Evolutionary conservation across 1,140 invertebrate species (phyloP).

Genomic region (Psix sp.): DNA sequence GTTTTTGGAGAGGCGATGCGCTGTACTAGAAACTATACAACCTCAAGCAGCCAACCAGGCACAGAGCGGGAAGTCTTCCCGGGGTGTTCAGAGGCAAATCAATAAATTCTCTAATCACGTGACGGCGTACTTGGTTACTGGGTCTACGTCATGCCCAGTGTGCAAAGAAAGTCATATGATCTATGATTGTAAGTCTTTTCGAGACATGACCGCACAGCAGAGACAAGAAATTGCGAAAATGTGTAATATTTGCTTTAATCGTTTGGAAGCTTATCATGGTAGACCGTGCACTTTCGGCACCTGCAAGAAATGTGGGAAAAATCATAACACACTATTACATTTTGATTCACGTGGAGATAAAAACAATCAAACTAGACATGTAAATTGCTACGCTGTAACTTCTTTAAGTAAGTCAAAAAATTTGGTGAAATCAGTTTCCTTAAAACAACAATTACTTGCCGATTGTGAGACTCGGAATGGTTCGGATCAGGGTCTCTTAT

Average conservation of each 20-base stretch:
- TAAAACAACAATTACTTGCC: background rate
- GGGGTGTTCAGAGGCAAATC: background rate
- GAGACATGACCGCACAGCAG: constrained; percentile 2
- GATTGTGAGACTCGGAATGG: background rate
- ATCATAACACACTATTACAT: constrained; percentile 12
- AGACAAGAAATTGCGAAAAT: constrained; percentile 6
- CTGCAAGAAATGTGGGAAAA: constrained; percentile 4
- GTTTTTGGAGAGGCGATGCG: constrained; percentile 1
- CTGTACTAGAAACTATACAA: constrained; percentile 3
- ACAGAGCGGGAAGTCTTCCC: background rate
- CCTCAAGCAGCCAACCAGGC: background rate
- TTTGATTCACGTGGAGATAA: background rate
- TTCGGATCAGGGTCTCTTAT: constrained; percentile 1
- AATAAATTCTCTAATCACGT: background rate
- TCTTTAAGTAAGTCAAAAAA: too few relatives aligned
- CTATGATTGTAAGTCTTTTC: constrained; percentile 2
- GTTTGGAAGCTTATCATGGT: constrained; percentile 4
- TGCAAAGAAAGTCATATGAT: constrained; percentile 5
- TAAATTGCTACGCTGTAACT: background rate
- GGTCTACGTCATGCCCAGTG: background rate
- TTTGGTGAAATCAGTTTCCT: background rate
- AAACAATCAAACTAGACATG: background rate
- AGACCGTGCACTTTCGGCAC: constrained; percentile 1
- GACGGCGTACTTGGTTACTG: background rate
- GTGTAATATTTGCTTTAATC: constrained; percentile 6